Evolutionary conservation across 2,888 invertebrate species (phyloP), one percentile per base, ranked within the genome.

Genomic region (Antheraea yamamai): DNA sequence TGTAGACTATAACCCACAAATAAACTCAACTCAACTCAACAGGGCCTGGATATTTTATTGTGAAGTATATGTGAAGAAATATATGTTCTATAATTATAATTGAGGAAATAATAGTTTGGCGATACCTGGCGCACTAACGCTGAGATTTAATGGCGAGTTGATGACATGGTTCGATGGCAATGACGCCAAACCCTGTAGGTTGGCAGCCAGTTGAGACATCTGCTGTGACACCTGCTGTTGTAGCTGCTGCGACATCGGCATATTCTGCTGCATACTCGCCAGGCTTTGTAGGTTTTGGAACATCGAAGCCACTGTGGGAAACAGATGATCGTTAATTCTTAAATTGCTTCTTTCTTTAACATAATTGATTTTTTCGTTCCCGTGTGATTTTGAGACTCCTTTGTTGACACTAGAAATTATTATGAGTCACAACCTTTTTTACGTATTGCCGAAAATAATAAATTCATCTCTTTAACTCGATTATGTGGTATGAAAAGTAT

Each of bases 71-170:
- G 23, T 12, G 23, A 23, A 10, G 12, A n/a, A n/a, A n/a, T 26
- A 61, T 61, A 2, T 26, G 14, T 14, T 64, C 4, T 14, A 64
- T 3, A 26, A 26, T 58, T 26, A 20, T 26, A 6, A 66, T 66
- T 30, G 18, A 66, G 55, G 74, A 72, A 75, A 68, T 75, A 71
- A 52, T 16, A 35, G 61, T 20, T 35, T 18, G 61, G 23, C 23
- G 0, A 26, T 86, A 95, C 95, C 95, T 84, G 95, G 95, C 18
- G 94, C 95, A 85, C 97, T 97, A 83, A 98, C 97, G 90, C 97
- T 98, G 84, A 98, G 95, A 92, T 98, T 98, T 83, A 98, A 95
- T 55, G 98, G 98, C 76, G 97, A 97, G 91, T 97, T 97, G 92
- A 97, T 97, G 86, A 97, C 96, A 76, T 96, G 95, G 80, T 96